Evolutionary conservation across 2,888 invertebrate species (phyloP).

Genomic region (Apamea anceps): DNA sequence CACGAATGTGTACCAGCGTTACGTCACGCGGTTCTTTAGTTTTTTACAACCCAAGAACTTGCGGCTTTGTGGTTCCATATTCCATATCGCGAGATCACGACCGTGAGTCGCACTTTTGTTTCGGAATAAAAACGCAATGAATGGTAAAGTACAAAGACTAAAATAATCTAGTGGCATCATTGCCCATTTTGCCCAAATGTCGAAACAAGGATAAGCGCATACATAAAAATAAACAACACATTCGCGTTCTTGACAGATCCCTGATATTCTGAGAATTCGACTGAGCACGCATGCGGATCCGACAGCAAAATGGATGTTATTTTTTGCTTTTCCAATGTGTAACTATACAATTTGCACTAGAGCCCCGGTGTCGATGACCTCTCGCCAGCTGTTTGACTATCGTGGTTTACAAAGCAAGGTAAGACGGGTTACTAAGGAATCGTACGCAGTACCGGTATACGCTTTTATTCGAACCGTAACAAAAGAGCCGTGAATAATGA

Average conservation of each 20-base stretch:
- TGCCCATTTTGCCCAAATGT: conserved; percentile 51
- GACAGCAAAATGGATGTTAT: conserved; percentile 82
- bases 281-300: conserved; percentile 76
- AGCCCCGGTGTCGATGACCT: conserved; percentile 85
- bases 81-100: conserved; percentile 47
- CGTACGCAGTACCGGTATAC: conserved; percentile 81
- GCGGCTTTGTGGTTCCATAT: conserved; percentile 50
- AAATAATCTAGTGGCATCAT: conserved; percentile 53
- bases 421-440: conserved; percentile 85
- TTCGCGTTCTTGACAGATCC: conserved; percentile 76
- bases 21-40: conserved; percentile 52
- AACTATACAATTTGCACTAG: conserved; percentile 89
- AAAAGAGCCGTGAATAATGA: conserved; percentile 88
- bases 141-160: conserved; percentile 30
- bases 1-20: conserved; percentile 70
- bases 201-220: conserved; percentile 72
- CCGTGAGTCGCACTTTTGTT: conserved; percentile 33
- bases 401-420: conserved; percentile 79
- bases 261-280: conserved; percentile 77
- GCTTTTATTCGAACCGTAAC: conserved; percentile 85
- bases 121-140: conserved; percentile 44
- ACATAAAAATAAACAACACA: conserved; percentile 71
- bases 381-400: conserved; percentile 88
- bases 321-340: conserved; percentile 85
- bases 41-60: conserved; percentile 54